Conservation (phyloP, 2,888 invertebrate genomes). For the Dryobota labecula region DNA sequence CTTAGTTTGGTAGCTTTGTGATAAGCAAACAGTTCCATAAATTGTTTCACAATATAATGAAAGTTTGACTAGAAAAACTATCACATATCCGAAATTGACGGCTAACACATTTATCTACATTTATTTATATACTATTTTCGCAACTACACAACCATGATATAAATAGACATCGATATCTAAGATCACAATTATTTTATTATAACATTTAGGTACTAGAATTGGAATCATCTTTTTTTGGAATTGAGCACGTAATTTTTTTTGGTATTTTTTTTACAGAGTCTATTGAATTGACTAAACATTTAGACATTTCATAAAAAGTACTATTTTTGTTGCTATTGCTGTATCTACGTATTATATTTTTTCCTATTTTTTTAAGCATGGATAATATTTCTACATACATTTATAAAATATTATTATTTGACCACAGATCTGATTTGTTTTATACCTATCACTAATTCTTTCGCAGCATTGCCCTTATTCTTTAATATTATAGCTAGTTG, state of each 20-base stretch:
- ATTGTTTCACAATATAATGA: slow-evolving; percentile 8
- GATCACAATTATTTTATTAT: slow-evolving; percentile 62
- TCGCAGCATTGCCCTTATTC: slow-evolving; percentile 53
- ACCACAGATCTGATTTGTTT: slow-evolving; percentile 2
- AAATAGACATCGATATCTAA: slow-evolving; percentile 75
- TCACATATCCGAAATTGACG: slow-evolving; percentile 48
- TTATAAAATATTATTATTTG: not conserved
- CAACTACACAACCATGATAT: slow-evolving; percentile 73
- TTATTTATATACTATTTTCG: slow-evolving; percentile 53
- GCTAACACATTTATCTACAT: slow-evolving; percentile 52
- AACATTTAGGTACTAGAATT: slow-evolving; percentile 26
- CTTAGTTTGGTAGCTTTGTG: not conserved
- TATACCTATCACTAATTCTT: slow-evolving; percentile 51
- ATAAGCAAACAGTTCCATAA: not conserved
- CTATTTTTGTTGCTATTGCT: not conserved
- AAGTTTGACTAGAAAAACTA: slow-evolving; percentile 55
- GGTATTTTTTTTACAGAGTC: slow-evolving; percentile 2
- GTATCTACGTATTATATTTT: not conserved
- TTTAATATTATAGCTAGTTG: slow-evolving; percentile 22
- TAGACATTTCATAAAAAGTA: slow-evolving; percentile 15
- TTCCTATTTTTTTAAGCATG: too few relatives aligned
- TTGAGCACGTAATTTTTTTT: slow-evolving; percentile 37
- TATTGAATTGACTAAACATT: slow-evolving; percentile 13
- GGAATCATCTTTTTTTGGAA: slow-evolving; percentile 9
- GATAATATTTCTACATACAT: not conserved